These are phyloP conservation scores for Amazona guildingii DNA, from an alignment of 2,113 vertebrate genomes.

Conservation along the genomic window DNA sequence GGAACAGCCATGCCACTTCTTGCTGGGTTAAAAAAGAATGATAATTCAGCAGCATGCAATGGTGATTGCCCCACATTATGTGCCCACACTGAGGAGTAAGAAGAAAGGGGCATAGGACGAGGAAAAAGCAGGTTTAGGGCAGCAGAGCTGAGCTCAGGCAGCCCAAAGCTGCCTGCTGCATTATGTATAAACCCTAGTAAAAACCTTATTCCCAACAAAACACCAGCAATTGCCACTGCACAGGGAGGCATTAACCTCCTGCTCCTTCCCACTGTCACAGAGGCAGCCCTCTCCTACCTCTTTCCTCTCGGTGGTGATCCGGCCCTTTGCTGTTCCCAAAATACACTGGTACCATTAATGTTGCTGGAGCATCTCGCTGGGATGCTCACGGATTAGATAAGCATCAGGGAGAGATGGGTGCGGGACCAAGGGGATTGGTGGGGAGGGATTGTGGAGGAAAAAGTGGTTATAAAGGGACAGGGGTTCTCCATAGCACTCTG, in stretches of 20 bases:
- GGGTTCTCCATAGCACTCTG: background rate
- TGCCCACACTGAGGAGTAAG: background rate
- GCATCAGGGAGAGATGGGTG: background rate
- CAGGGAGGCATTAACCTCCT: background rate
- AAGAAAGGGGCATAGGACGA: background rate
- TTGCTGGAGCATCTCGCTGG: accelerated
- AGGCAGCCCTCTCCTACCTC: background rate
- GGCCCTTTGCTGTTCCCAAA: background rate
- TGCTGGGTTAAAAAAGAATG: background rate
- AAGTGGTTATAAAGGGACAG: accelerated
- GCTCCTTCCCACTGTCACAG: background rate
- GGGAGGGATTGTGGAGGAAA: background rate
- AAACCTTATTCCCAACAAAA: conserved; percentile 19
- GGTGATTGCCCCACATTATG: accelerated
- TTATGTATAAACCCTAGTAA: background rate
- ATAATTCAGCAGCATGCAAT: accelerated
- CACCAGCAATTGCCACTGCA: background rate
- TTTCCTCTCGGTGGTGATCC: background rate
- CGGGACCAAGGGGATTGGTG: accelerated
- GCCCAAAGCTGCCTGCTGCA: background rate
- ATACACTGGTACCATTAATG: background rate
- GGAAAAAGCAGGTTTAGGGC: background rate
- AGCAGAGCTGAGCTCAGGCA: background rate
- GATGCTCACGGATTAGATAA: background rate
- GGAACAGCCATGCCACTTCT: background rate